Evolutionary conservation across 1,140 invertebrate species (phyloP).

Genomic region (Drosophila nigromelanica): DNA sequence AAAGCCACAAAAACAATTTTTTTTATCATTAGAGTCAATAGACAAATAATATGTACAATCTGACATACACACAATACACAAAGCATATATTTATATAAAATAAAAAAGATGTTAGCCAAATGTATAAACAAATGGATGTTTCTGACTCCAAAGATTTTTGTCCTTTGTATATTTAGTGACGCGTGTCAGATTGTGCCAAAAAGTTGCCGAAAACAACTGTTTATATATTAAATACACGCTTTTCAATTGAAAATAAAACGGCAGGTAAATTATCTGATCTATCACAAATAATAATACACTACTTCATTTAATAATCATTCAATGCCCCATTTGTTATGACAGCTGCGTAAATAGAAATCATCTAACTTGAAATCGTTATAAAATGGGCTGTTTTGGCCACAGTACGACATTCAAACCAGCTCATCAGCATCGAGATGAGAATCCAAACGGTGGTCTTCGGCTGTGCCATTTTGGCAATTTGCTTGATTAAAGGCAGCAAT

Average conservation of each 20-base stretch:
- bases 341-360: not conserved
- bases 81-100: too few species aligned
- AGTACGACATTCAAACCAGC: not conserved
- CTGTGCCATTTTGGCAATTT: conserved; percentile 9
- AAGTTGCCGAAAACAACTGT: not conserved
- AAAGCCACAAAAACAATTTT: too few species aligned
- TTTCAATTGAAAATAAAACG: not conserved
- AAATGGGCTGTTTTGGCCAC: not conserved
- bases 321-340: not conserved
- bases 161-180: not conserved
- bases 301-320: not conserved
- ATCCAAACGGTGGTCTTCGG: conserved; percentile 17
- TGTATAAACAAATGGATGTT: not conserved
- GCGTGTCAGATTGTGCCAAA: not conserved
- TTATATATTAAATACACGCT: not conserved
- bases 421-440: not conserved
- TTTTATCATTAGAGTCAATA: too few species aligned
- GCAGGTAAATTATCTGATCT: not conserved
- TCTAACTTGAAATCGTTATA: not conserved
- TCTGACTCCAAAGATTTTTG: not conserved
- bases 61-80: too few species aligned
- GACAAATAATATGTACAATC: too few species aligned
- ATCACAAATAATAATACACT: not conserved
- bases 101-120: too few species aligned
- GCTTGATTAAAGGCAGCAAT: not conserved